These are phyloP conservation scores for Corythornis madagascariensis DNA, from an alignment of 2,113 vertebrate genomes.

Conservation along the genomic window DNA sequence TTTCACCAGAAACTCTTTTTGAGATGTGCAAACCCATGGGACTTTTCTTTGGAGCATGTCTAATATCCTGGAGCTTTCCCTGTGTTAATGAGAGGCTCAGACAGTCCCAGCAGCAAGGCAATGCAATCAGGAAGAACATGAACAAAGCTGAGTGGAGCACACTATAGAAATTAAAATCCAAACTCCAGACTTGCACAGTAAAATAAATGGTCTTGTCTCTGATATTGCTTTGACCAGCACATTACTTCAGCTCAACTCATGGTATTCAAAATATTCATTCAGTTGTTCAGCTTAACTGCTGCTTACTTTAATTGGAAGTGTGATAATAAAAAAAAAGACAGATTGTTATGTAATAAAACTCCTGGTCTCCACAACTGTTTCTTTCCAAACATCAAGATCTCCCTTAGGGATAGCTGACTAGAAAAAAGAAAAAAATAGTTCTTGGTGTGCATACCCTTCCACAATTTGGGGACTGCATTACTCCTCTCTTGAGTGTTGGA, in stretches of 20 bases:
- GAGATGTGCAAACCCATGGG: not conserved
- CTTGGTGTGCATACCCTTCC: not conserved
- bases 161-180: not conserved
- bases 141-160: not conserved
- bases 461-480: conserved; percentile 60
- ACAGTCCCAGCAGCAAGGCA: not conserved
- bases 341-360: not conserved
- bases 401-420: conserved; percentile 71
- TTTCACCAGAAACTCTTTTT: not conserved
- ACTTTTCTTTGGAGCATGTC: not conserved
- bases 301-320: not conserved
- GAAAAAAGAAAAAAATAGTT: conserved; percentile 57
- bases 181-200: not conserved
- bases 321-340: conserved; percentile 37
- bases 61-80: not conserved
- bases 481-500: conserved; percentile 51
- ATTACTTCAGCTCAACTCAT: not conserved
- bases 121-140: not conserved
- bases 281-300: not conserved
- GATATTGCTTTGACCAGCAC: not conserved
- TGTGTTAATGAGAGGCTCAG: not conserved
- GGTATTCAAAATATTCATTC: not conserved
- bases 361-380: not conserved
- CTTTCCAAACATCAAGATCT: conserved; percentile 68
- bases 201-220: not conserved